These are phyloP conservation scores for Furcula furcula DNA, from an alignment of 2,888 invertebrate genomes.

Conservation along the genomic window DNA sequence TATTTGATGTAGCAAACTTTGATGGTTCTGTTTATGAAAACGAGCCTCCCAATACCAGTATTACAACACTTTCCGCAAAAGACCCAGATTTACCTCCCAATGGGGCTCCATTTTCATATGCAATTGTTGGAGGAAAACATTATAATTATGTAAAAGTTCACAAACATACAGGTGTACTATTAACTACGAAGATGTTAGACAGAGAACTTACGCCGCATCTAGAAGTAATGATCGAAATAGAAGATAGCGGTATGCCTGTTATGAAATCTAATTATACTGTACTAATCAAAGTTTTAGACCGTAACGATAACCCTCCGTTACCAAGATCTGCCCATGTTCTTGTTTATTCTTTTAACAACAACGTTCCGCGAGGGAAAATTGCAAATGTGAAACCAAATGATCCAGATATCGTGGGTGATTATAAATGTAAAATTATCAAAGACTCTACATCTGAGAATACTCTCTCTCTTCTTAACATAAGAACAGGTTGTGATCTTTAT, in stretches of 20 bases:
- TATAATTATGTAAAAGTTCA: conserved; percentile 89
- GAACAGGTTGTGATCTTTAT: conserved; percentile 89
- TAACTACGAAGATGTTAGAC: conserved; percentile 90
- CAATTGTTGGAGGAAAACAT: conserved; percentile 89
- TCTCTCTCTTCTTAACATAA: conserved; percentile 85
- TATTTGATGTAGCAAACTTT: conserved; percentile 87
- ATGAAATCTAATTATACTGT: conserved; percentile 91
- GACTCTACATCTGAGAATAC: conserved; percentile 82
- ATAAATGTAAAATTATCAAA: conserved; percentile 91
- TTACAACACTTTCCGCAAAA: conserved; percentile 92
- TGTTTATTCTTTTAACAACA: conserved; percentile 89
- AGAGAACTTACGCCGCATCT: conserved; percentile 90
- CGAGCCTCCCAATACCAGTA: conserved; percentile 90
- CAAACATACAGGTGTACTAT: conserved; percentile 89
- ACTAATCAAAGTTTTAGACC: conserved; percentile 89
- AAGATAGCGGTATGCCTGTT: conserved; percentile 92
- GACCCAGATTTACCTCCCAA: conserved; percentile 96
- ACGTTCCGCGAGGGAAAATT: conserved; percentile 90
- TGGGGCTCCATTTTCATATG: conserved; percentile 94
- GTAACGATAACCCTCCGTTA: conserved; percentile 95
- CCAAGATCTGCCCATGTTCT: conserved; percentile 91
- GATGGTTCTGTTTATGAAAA: conserved; percentile 93
- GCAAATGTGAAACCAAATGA: conserved; percentile 97
- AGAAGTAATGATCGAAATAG: conserved; percentile 90
- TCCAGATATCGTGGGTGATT: conserved; percentile 93